Evolutionary conservation across 2,797 vertebrate genomes (phyloP).

Genomic region (Poecilia gillii): DNA sequence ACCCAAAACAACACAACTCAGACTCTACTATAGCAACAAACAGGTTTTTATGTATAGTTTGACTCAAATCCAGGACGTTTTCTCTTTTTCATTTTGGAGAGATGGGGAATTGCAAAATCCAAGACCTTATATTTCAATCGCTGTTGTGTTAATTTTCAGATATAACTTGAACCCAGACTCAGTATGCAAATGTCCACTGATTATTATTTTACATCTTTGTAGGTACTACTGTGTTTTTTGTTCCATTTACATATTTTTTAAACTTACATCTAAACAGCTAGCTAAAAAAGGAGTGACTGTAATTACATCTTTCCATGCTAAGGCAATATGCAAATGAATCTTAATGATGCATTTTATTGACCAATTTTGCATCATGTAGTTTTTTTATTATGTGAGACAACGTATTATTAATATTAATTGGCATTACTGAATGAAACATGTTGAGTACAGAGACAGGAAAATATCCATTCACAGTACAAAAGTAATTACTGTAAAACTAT

Average conservation of each 20-base stretch:
- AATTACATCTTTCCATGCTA: neutral
- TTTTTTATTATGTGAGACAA: neutral
- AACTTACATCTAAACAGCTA: neutral
- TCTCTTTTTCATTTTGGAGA: neutral
- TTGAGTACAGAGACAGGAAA: neutral
- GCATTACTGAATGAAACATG: neutral
- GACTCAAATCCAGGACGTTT: neutral
- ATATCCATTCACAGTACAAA: neutral
- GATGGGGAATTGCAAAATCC: neutral
- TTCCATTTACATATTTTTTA: neutral
- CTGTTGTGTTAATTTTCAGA: neutral
- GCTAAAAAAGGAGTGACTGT: neutral
- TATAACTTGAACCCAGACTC: neutral
- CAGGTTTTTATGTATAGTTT: neutral
- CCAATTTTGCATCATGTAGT: neutral
- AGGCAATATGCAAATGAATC: neutral
- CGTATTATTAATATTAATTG: neutral
- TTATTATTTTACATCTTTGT: neutral
- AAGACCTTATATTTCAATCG: neutral
- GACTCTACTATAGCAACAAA: neutral
- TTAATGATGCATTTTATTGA: neutral
- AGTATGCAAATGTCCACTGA: neutral
- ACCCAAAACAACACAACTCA: neutral
- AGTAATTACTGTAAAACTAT: constrained; percentile 1
- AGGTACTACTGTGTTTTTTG: neutral